phyloP scores from a whole-genome alignment of 2,888 invertebrate species.

The Caenorhabditis parvicauda region DNA sequence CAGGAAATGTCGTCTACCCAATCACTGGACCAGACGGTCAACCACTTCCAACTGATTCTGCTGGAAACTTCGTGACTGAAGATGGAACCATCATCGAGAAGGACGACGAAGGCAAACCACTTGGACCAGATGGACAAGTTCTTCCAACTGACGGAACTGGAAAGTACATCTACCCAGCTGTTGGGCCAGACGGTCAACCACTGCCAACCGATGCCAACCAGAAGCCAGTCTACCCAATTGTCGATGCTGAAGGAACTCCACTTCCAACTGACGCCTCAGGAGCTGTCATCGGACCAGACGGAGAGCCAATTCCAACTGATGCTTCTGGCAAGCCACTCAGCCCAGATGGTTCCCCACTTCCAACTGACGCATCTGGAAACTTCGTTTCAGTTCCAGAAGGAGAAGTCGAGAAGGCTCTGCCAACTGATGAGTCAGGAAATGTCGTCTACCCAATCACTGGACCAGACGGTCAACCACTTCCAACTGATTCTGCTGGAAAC shows the following conservation, averaged over 20 bases:
- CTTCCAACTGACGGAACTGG: conserved; percentile 34
- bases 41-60: conserved; percentile 23
- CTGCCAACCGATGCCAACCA: conserved; percentile 17
- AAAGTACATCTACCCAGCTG: conserved; percentile 35
- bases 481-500: conserved; percentile 34
- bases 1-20: conserved; percentile 21
- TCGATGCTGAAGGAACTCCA: conserved; percentile 17
- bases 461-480: conserved; percentile 30
- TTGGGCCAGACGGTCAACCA: conserved; percentile 23
- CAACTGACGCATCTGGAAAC: conserved; percentile 35
- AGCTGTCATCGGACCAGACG: conserved; percentile 7
- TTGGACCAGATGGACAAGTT: conserved; percentile 25
- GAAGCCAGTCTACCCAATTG: conserved; percentile 11
- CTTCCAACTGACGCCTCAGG: conserved; percentile 27
- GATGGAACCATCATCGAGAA: conserved; percentile 21
- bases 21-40: conserved; percentile 23
- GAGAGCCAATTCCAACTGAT: conserved; percentile 26
- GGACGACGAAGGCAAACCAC: conserved; percentile 33
- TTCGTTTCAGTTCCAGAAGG: conserved; percentile 26
- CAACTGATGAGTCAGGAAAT: conserved; percentile 29
- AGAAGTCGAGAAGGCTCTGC: conserved; percentile 22
- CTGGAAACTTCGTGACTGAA: conserved; percentile 19
- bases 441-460: too few relatives aligned
- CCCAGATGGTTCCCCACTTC: conserved; percentile 46
- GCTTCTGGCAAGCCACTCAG: conserved; percentile 15